These are phyloP conservation scores for Opisthograptis luteolata DNA, from an alignment of 2,888 invertebrate species.

Conservation along the genomic window DNA sequence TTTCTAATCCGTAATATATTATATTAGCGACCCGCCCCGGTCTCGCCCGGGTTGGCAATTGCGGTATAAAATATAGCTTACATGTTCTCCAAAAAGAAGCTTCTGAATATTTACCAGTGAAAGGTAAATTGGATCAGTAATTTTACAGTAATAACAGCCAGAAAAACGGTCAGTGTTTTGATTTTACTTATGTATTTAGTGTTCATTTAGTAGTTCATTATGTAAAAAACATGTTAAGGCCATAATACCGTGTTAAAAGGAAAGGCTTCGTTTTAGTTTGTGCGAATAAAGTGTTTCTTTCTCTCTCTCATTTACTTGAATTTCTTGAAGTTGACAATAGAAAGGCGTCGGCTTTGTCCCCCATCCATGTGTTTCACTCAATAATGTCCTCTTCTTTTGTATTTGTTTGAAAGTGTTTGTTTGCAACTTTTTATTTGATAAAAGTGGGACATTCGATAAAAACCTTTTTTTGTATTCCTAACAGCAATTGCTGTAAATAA, in stretches of 20 bases:
- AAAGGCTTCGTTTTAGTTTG: conserved; percentile 24
- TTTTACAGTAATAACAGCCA: no score
- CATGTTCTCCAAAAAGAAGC: no score
- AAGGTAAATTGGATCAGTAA: no score
- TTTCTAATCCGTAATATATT: conserved; percentile 22
- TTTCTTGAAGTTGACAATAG: conserved; percentile 32
- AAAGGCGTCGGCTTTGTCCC: conserved; percentile 32
- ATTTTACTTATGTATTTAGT: no score
- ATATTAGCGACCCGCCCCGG: no score
- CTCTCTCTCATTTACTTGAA: conserved; percentile 18
- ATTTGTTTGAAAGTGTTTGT: conserved; percentile 39
- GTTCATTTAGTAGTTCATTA: no score
- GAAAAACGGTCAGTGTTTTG: no score
- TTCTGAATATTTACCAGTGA: no score
- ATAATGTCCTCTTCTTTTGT: conserved; percentile 37
- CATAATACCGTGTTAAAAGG: conserved; percentile 20
- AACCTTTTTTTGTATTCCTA: conserved; percentile 11
- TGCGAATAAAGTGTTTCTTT: no score
- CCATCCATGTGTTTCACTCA: conserved; percentile 35
- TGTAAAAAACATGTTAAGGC: conserved; percentile 33
- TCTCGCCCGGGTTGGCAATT: no score
- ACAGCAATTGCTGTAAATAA: conserved; percentile 2
- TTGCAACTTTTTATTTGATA: conserved; percentile 34
- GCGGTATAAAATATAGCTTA: no score
- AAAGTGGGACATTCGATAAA: conserved; percentile 3